These are phyloP conservation scores for Morpho achilles DNA, from an alignment of 2,888 invertebrate species.

Conservation along the genomic window DNA sequence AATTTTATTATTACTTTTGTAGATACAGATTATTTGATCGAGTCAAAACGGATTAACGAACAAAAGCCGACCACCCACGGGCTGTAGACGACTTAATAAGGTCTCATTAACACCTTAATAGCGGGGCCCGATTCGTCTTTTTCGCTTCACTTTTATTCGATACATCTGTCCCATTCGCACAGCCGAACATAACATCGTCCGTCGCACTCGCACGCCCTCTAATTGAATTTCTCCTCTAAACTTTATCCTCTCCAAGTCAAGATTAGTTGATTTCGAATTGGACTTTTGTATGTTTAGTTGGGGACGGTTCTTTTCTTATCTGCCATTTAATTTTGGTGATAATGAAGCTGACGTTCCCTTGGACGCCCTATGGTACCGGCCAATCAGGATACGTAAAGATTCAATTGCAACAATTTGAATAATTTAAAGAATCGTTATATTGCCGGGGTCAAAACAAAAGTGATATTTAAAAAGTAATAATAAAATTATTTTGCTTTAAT, in stretches of 20 bases:
- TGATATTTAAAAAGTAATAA: too few species aligned
- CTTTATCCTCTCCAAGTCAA: constrained; percentile 75
- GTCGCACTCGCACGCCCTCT: constrained; percentile 57
- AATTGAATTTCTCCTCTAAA: constrained; percentile 75
- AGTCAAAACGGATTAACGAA: constrained; percentile 62
- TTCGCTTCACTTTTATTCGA: constrained; percentile 72
- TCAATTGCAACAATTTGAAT: too few species aligned
- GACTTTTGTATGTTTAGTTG: constrained; percentile 71
- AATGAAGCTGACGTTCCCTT: constrained; percentile 38
- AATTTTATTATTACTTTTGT: too few species aligned
- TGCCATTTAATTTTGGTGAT: constrained; percentile 62
- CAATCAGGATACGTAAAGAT: too few species aligned
- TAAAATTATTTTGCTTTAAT: too few species aligned
- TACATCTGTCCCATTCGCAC: constrained; percentile 50
- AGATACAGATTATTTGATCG: too few species aligned
- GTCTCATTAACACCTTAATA: constrained; percentile 79
- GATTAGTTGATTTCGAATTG: constrained; percentile 71
- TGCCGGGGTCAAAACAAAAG: too few species aligned
- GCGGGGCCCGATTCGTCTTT: constrained; percentile 76
- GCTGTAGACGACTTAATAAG: constrained; percentile 78
- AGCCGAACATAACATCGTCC: constrained; percentile 32
- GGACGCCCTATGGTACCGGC: too few species aligned
- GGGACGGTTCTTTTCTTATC: constrained; percentile 50
- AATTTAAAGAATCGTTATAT: too few species aligned
- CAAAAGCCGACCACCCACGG: constrained; percentile 72